Conservation (phyloP, 2,113 vertebrate species). For the Chlamydotis undulata region DNA sequence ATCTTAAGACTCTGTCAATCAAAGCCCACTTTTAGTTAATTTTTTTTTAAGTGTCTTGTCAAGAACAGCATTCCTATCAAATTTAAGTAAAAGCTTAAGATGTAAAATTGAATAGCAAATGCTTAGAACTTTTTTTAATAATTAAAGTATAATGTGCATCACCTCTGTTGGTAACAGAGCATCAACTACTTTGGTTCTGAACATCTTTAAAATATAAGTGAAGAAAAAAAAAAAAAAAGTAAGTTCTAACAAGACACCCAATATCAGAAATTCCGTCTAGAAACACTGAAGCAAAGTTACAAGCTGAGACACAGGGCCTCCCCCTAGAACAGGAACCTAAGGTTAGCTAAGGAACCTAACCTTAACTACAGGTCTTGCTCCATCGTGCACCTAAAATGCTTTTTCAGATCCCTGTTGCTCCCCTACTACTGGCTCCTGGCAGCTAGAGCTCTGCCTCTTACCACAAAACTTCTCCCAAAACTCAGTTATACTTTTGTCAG, state of each 20-base stretch:
- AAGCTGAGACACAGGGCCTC: background rate
- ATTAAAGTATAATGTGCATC: background rate
- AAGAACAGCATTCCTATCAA: background rate
- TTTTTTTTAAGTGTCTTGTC: background rate
- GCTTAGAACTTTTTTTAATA: background rate
- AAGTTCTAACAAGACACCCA: background rate
- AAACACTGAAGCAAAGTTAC: background rate
- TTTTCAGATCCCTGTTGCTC: background rate
- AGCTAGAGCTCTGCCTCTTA: background rate
- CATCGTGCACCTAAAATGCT: accelerated
- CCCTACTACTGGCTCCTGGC: background rate
- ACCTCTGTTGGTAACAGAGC: background rate
- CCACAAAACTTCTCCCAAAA: background rate
- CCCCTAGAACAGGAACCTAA: background rate
- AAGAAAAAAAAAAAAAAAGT: background rate
- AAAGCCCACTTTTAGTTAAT: background rate
- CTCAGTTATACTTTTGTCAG: background rate
- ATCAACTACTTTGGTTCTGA: background rate
- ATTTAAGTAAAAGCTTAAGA: background rate
- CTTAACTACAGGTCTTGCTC: background rate
- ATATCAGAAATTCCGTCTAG: background rate
- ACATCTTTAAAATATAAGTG: background rate
- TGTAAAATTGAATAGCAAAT: background rate
- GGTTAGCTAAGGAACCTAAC: background rate
- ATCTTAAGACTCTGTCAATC: background rate